Base-by-base conservation (phyloP, 2,113 vertebrate genomes). In the Rhegmatorhina hoffmannsi region DNA sequence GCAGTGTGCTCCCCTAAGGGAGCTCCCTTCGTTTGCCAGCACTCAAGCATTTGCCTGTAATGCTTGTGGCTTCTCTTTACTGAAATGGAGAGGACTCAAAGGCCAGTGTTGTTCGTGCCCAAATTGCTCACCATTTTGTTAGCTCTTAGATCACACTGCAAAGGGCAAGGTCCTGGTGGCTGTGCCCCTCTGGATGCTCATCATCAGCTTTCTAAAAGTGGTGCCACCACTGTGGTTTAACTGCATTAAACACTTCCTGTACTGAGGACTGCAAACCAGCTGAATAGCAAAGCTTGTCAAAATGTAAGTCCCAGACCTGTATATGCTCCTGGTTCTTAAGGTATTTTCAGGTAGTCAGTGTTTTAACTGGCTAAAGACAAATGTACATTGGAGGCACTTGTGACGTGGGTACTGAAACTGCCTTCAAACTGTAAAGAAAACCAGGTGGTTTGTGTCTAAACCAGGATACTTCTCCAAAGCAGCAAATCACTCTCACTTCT, bases 91-190 rank as follows among this genome's bases (percentile, higher is more conserved):
- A 7, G 17, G 15, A 62, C 26, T 50, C 33, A 28, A 55, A 34
- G 12, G 20, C 43, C 58, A 19, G 6, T 0, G 0, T 2, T 34
- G 50, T 11, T 63, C 13, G 2, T 19, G 19, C 25, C 33, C 33
- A 20, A 62, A 75, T 38, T 2, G 1, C 26, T 72, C 63, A 50
- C 50, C 53, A 77, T 69, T 9, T 6, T 24, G 1, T 26, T 26
- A 64, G 36, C 13, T 18, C 40, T 69, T 49, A 31, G 43, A 23
- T 82, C 46, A 23, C 14, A 9, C 5, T 13, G 9, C 46, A 53
- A 66, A 40, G 21, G 12, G 8, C 36, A 40, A 31, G 0, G 1
- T 56, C 24, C 18, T 62, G 23, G 47, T 46, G 60, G 38, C 52
- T 49, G 18, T 25, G 25, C 8, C 11, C 5, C 66, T 53, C 75